Percentiles rank a stretch among this genome's conserved stretches.
Evolutionary conservation across 2,888 invertebrate species (phyloP).

Genomic region (Silvanus unidentatus): DNA sequence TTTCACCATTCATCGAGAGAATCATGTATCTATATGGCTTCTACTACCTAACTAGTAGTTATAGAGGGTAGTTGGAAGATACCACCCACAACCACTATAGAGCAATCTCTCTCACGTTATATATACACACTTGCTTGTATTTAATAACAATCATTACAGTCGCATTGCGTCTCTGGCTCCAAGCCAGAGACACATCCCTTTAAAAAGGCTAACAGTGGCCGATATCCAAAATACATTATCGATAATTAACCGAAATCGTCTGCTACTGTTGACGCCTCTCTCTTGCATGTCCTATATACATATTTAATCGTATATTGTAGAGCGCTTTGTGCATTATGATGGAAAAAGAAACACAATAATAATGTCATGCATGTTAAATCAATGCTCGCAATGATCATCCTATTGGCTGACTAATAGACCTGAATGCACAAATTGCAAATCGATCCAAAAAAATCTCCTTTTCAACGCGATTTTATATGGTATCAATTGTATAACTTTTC

Average conservation of each 20-base stretch:
- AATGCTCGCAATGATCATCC: neutral
- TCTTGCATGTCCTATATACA: slow-evolving; percentile 10
- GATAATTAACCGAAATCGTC: too few relatives aligned
- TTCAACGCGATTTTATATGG: too few relatives aligned
- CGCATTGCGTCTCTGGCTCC: slow-evolving; percentile 44
- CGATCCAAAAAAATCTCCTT: neutral
- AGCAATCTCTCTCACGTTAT: too few relatives aligned
- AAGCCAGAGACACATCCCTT: slow-evolving; percentile 4
- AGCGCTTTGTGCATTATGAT: slow-evolving; percentile 4
- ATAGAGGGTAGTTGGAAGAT: neutral
- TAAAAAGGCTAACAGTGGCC: slow-evolving; percentile 8
- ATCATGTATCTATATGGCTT: too few relatives aligned
- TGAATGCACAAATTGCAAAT: slow-evolving; percentile 5
- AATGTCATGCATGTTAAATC: neutral
- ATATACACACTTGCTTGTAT: too few relatives aligned
- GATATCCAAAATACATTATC: neutral
- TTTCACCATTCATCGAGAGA: too few relatives aligned
- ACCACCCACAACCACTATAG: too few relatives aligned
- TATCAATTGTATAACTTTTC: too few relatives aligned
- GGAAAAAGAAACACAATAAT: too few relatives aligned
- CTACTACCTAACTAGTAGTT: too few relatives aligned
- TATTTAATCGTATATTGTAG: slow-evolving; percentile 14
- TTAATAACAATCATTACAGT: slow-evolving; percentile 1
- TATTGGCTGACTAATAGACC: neutral
- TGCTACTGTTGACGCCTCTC: slow-evolving; percentile 2